Base-by-base conservation (phyloP, 1,140 invertebrate species). In the Argopecten irradians region DNA sequence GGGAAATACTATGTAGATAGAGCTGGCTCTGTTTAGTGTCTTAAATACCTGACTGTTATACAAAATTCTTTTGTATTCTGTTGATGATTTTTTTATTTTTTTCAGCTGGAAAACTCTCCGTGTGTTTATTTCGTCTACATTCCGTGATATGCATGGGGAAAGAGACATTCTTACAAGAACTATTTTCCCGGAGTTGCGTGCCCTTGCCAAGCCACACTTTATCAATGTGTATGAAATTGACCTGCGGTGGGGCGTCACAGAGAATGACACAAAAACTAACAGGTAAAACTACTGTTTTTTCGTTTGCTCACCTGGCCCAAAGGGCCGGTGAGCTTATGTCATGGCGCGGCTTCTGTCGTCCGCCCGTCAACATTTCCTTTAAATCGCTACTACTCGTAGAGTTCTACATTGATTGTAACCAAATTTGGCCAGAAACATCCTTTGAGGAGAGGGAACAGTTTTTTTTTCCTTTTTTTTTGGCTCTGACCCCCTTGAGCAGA, bases 51-150 rank as follows among this genome's bases (percentile, higher is more conserved):
- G 36, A 39, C 83, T 55, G 46, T 55, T 55, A 84, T 33, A 32
- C 2, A 84, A 32, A 32, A 55, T 55, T 34, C 8, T 3, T 2
- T 22, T 2, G 13, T 41, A 39, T n/a, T 85, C 22, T 22, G 32
- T 22, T n/a, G 32, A 28, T 55, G 14, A 19, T 19, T 19, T 7
- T 19, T 55, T 28, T 85, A 85, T 39, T 1, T 88, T 83, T 83
- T 88, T 28, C 34, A 96, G 96, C 82, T 96, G 95, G 96, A 91
- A 94, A 84, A 95, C 95, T 19, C 92, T 94, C 0, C 92, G 95
- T 39, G 95, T 96, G 13, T 96, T 96, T 87, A 96, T 96, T n/a
- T 96, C 96, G 0, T 96, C 96, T 8, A 96, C 96, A 22, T 96
- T 96, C 92, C 91, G 94, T 19, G 96, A 96, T 92, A 96, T 96